Evolutionary conservation across 1,140 invertebrate species (phyloP).

Genomic region (Periplaneta americana): DNA sequence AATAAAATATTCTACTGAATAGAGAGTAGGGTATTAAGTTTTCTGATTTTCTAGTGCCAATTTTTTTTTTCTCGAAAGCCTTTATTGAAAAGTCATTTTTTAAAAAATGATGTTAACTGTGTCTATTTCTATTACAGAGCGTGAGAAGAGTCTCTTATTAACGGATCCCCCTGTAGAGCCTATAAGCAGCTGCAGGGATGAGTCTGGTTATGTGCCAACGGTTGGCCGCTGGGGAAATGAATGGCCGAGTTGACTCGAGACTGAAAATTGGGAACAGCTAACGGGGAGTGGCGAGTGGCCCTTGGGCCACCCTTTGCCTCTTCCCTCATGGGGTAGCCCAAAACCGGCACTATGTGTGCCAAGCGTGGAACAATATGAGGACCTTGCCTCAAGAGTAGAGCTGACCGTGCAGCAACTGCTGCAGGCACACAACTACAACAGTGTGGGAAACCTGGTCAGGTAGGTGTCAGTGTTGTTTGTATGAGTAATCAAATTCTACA

Average conservation of each 20-base stretch:
- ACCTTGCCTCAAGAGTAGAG: conserved; percentile 69
- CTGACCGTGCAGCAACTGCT: conserved; percentile 67
- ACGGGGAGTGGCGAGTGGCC: conserved; percentile 44
- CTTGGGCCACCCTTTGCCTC: conserved; percentile 55
- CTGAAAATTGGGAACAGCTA: conserved; percentile 46
- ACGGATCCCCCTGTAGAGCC: conserved; percentile 49
- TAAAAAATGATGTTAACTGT: too few species aligned
- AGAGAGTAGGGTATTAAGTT: too few species aligned
- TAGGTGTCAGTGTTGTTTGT: conserved; percentile 25
- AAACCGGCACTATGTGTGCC: conserved; percentile 45
- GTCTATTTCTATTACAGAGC: not conserved
- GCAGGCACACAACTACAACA: conserved; percentile 78
- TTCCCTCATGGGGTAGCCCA: conserved; percentile 54
- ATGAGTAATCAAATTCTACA: not conserved
- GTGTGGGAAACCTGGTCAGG: conserved; percentile 74
- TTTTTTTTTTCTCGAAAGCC: too few species aligned
- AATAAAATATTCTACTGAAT: too few species aligned
- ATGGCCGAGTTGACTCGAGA: conserved; percentile 89
- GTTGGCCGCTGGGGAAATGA: conserved; percentile 81
- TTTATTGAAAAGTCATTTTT: too few species aligned
- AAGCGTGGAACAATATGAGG: conserved; percentile 67
- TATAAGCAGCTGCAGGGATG: conserved; percentile 51
- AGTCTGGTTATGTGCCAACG: conserved; percentile 60
- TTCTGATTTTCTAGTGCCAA: too few species aligned
- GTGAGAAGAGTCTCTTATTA: conserved; percentile 45